Evolutionary conservation across 2,888 invertebrate genomes (phyloP).

Genomic region (Globia sparganii): DNA sequence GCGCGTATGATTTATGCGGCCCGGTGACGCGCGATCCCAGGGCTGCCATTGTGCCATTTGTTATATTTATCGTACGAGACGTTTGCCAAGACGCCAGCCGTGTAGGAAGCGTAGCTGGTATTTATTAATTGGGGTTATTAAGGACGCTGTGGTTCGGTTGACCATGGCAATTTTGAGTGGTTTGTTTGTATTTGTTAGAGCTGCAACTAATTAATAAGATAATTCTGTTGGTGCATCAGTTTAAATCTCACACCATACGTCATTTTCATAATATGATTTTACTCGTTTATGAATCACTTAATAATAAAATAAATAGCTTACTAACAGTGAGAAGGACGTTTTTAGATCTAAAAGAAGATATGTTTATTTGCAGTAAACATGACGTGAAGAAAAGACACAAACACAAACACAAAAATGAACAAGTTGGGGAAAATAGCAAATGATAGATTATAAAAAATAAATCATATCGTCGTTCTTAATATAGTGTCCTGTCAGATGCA

Average conservation of each 20-base stretch:
- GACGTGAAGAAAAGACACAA: too few relatives aligned
- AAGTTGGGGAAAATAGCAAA: too few relatives aligned
- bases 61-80: constrained; percentile 47
- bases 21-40: constrained; percentile 54
- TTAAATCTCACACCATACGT: neutral
- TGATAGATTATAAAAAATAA: too few relatives aligned
- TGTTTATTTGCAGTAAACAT: too few relatives aligned
- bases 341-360: neutral
- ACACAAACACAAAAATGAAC: too few relatives aligned
- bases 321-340: neutral
- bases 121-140: constrained; percentile 51
- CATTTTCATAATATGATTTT: neutral
- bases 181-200: constrained; percentile 15
- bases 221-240: too few relatives aligned
- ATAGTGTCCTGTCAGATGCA: too few relatives aligned
- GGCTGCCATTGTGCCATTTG: constrained; percentile 63
- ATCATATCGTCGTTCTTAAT: too few relatives aligned
- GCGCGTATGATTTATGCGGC: constrained; percentile 83
- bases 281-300: too few relatives aligned
- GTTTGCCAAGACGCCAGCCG: constrained; percentile 27
- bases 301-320: neutral
- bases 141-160: constrained; percentile 33
- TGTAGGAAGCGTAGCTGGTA: constrained; percentile 22
- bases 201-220: neutral
- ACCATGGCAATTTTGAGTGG: constrained; percentile 18